Evolutionary conservation across 2,113 vertebrate genomes (phyloP).

Genomic region (Dolichotis patagonum): DNA sequence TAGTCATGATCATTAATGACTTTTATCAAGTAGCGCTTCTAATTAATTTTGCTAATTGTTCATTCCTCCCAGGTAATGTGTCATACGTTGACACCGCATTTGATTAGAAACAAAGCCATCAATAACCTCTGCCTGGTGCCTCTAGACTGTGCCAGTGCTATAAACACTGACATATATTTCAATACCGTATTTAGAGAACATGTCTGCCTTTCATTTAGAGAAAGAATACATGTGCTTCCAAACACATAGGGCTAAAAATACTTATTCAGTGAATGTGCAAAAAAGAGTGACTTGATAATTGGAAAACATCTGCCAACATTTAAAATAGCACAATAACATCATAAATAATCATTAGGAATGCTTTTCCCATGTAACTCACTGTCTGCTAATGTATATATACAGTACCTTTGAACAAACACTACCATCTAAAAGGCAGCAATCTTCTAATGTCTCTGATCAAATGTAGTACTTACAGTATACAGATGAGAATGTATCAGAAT

Average conservation of each 20-base stretch:
- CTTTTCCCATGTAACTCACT: background rate
- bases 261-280: background rate
- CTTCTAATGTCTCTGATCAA: slow-evolving; percentile 1
- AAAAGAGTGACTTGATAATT: background rate
- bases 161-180: slow-evolving; percentile 16
- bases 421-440: background rate
- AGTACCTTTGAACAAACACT: slow-evolving; percentile 39
- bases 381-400: background rate
- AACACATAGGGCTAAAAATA: slow-evolving; percentile 33
- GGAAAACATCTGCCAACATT: slow-evolving; percentile 47
- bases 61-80: slow-evolving; percentile 47
- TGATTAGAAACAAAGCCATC: slow-evolving; percentile 56
- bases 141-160: slow-evolving; percentile 20
- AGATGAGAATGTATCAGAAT: slow-evolving; percentile 25
- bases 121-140: background rate
- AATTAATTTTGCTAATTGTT: slow-evolving; percentile 70
- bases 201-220: slow-evolving; percentile 49
- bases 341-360: background rate
- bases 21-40: slow-evolving; percentile 52
- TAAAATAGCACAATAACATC: background rate
- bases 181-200: slow-evolving; percentile 33
- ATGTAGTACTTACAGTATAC: background rate
- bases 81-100: slow-evolving; percentile 50
- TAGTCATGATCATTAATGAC: slow-evolving; percentile 30
- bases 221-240: slow-evolving; percentile 18